Conservation (phyloP, 2,797 vertebrate species). For the Amblyraja radiata region DNA sequence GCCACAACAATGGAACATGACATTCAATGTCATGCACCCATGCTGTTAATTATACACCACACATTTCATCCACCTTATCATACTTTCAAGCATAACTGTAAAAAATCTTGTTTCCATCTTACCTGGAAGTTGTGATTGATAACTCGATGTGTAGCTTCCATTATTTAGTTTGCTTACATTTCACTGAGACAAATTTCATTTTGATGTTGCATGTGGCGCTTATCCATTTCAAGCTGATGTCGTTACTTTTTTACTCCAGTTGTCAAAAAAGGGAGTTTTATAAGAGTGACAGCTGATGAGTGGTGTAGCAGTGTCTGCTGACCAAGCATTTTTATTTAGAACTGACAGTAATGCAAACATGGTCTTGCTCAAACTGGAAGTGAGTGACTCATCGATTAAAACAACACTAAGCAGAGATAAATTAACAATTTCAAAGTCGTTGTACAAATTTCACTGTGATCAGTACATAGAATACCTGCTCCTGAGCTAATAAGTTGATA, state of each 20-base stretch:
- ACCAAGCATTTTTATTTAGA: conserved; percentile 8
- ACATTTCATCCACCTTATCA: neutral
- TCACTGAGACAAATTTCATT: neutral
- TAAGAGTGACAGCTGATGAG: neutral
- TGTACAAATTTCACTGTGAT: neutral
- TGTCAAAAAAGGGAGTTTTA: neutral
- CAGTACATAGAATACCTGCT: too few relatives aligned
- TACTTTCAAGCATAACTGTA: neutral
- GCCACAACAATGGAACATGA: neutral
- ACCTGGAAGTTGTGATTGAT: neutral
- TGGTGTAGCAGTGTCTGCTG: neutral
- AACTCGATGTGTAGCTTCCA: neutral
- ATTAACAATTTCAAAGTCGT: neutral
- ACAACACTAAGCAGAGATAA: neutral
- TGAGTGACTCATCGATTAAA: neutral
- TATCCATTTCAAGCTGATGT: neutral
- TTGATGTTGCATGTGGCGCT: neutral
- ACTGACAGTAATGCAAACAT: neutral
- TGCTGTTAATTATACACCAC: neutral
- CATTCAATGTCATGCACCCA: neutral
- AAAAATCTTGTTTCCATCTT: neutral
- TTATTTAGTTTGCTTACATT: neutral
- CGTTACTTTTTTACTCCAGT: neutral
- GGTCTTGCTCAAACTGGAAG: neutral
- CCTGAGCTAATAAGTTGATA: too few relatives aligned